Percentiles rank a stretch among this genome's conserved stretches.
phyloP scores from a whole-genome alignment of 2,888 invertebrate species.

The Phymatocera aterrima region DNA sequence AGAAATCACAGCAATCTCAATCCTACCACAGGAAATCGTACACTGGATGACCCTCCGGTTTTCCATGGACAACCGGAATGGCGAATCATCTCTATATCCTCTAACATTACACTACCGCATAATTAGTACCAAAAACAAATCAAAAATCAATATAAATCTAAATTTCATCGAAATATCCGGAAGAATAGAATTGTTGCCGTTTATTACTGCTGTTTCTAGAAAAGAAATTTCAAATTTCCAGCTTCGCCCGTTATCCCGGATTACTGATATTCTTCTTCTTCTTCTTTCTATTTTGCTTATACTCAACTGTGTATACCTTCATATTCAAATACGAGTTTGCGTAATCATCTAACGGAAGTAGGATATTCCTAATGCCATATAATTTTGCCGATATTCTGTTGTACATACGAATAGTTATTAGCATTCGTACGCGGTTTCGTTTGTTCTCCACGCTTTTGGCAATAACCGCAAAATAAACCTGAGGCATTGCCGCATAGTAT shows the following conservation, averaged over 20 bases:
- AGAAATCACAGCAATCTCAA: too few relatives aligned
- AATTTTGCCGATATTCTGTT: not conserved
- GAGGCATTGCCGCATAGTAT: too few relatives aligned
- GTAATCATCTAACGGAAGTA: not conserved
- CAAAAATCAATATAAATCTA: too few relatives aligned
- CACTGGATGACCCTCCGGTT: conserved; percentile 62
- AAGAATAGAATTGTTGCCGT: too few relatives aligned
- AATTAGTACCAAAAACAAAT: not conserved
- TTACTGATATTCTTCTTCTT: not conserved
- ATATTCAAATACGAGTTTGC: too few relatives aligned
- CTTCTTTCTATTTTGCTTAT: not conserved
- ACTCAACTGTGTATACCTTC: too few relatives aligned
- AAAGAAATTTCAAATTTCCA: too few relatives aligned
- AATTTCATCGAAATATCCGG: too few relatives aligned
- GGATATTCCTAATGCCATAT: not conserved
- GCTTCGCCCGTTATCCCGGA: not conserved
- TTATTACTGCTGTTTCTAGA: too few relatives aligned
- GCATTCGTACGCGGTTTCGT: not conserved
- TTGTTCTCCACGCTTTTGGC: not conserved
- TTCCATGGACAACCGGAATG: conserved; percentile 64
- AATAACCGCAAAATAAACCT: not conserved
- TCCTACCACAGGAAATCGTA: not conserved
- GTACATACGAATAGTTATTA: not conserved
- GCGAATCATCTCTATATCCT: not conserved
- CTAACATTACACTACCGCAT: not conserved